Base-by-base conservation (phyloP, 2,888 invertebrate genomes). In the Agrilus biguttatus region DNA sequence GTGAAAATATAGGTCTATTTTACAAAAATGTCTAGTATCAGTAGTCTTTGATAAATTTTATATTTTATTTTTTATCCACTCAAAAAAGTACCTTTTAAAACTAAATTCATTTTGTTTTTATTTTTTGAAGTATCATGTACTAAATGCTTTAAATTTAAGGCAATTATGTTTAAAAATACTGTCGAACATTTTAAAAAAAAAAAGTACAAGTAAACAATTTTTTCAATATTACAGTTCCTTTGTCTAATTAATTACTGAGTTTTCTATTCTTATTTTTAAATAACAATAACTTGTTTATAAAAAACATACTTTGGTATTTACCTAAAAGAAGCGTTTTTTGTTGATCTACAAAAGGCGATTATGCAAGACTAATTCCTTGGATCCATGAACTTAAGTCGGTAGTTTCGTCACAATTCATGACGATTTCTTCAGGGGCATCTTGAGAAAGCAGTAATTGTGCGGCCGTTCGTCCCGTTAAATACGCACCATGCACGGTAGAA, bases 401-500 rank as follows among this genome's bases (percentile, higher is more conserved):
- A n/a, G 81, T 78, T 43, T 80, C 80, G 37, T 80, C 75, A 53
- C 84, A 83, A 55, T 82, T 81, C 49, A 87, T 67, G 34, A 80
- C 74, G 46, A 78, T 75, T 58, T 80, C 78, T 38, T 53, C 53
- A 36, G 74, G 72, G 46, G 77, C 74, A 40, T 80, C 79, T 14
- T 74, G 66, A 12, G 72, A 71, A 40, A 86, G 61, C 37, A 89
- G 61, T 41, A 77, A 71, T 61, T 86, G 82, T 36, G 89, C 87
- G 33, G 86, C 86, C 14, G 78, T 77, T 53, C 86, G 75, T 2
- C 95, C 93, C 39, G 87, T 86, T 42, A 93, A 69, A 60, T 87
- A 89, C 33, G 95, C 95, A 39, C 95, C 95, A 62, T 95, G 93
- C 33, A 89, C 91, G 2, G 93, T 95, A 39, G 92, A 93, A 67